Evolutionary conservation across 2,888 invertebrate species (phyloP).

Genomic region (Caenorhabditis sinica): DNA sequence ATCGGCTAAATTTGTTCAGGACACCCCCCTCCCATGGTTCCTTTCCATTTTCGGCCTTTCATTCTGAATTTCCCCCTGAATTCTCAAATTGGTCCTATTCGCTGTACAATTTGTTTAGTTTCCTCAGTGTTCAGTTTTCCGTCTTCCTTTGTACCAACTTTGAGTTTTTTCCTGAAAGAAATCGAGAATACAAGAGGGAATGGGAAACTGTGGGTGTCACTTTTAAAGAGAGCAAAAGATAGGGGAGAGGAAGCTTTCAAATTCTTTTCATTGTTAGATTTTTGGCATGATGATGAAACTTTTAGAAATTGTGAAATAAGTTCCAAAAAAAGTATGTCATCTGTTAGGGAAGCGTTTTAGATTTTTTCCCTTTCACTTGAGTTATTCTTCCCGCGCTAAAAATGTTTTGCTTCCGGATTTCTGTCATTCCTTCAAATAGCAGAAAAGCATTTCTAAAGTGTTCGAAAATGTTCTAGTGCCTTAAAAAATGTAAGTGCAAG

Average conservation of each 20-base stretch:
- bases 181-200: conserved; percentile 1
- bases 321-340: no score
- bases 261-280: conserved; percentile 24
- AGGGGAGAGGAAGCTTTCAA: conserved; percentile 22
- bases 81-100: conserved; percentile 50
- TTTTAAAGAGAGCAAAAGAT: conserved; percentile 14
- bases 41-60: conserved; percentile 7
- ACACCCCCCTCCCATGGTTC: conserved; percentile 23
- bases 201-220: conserved; percentile 13
- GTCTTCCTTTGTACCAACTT: conserved; percentile 9
- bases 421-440: no score
- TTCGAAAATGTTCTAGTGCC: neutral
- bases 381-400: no score
- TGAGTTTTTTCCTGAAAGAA: conserved; percentile 16
- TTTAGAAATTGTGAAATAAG: neutral
- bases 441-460: neutral
- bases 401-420: no score
- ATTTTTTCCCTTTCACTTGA: no score
- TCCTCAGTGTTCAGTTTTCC: neutral
- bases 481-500: neutral
- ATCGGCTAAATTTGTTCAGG: conserved; percentile 64
- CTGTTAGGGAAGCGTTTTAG: no score
- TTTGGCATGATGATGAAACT: neutral
- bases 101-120: conserved; percentile 30
- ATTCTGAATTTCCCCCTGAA: neutral